phyloP scores from a whole-genome alignment of 2,888 invertebrate species.

The Phymatocera aterrima region DNA sequence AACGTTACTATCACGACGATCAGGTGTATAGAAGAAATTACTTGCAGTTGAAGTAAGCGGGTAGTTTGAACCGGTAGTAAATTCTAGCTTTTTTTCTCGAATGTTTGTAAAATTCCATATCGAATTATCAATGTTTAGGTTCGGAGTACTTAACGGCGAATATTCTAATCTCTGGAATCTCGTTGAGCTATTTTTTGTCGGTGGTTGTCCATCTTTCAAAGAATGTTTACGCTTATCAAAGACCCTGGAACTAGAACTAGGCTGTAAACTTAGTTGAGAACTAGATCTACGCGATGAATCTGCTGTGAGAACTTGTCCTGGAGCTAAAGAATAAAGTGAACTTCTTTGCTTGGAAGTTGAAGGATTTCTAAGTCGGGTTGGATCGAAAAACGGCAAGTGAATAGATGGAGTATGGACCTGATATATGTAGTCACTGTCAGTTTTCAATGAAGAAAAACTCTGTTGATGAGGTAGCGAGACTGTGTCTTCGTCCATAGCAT shows the following conservation, averaged over 20 bases:
- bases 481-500: slow-evolving; percentile 85
- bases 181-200: slow-evolving; percentile 57
- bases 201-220: slow-evolving; percentile 59
- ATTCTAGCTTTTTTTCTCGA: slow-evolving; percentile 50
- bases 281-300: slow-evolving; percentile 59
- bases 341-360: slow-evolving; percentile 60
- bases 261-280: slow-evolving; percentile 62
- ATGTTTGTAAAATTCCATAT: slow-evolving; percentile 54
- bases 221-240: slow-evolving; percentile 54
- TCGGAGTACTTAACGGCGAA: slow-evolving; percentile 63
- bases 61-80: slow-evolving; percentile 57
- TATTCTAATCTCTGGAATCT: slow-evolving; percentile 58
- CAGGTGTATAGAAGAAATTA: slow-evolving; percentile 64
- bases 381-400: slow-evolving; percentile 70
- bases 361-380: slow-evolving; percentile 62
- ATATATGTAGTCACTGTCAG: slow-evolving; percentile 86
- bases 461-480: slow-evolving; percentile 86
- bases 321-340: slow-evolving; percentile 62
- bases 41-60: slow-evolving; percentile 63
- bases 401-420: slow-evolving; percentile 78
- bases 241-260: slow-evolving; percentile 59
- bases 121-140: slow-evolving; percentile 58
- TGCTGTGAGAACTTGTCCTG: slow-evolving; percentile 57
- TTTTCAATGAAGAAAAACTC: slow-evolving; percentile 84
- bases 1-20: slow-evolving; percentile 60